Conservation (phyloP, 1,140 invertebrate genomes). For the Solen grandis region DNA sequence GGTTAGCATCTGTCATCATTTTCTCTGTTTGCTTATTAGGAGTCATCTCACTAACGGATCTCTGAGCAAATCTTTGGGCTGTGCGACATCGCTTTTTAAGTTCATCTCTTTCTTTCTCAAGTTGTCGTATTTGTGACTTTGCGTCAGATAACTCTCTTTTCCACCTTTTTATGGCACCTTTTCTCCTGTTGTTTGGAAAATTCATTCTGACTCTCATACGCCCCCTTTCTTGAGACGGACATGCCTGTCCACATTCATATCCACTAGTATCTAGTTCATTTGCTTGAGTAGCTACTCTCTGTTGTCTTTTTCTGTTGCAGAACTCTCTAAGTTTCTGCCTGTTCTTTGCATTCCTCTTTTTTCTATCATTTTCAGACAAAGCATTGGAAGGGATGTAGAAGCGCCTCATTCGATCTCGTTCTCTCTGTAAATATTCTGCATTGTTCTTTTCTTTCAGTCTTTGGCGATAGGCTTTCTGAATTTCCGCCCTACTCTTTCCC, state of each 20-base stretch:
- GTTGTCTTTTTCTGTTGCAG: neutral
- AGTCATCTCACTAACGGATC: neutral
- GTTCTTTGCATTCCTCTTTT: neutral
- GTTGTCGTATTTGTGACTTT: constrained; percentile 1
- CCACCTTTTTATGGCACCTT: constrained; percentile 26
- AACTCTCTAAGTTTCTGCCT: neutral
- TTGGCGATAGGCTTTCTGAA: constrained; percentile 6
- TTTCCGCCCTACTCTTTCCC: constrained; percentile 11
- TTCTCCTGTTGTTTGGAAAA: constrained; percentile 19
- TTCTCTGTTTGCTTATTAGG: neutral
- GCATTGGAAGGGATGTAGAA: constrained; percentile 7
- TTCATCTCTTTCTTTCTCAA: constrained; percentile 16
- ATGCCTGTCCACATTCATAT: constrained; percentile 9
- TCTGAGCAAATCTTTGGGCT: constrained; percentile 8
- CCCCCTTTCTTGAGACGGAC: neutral
- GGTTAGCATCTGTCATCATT: neutral
- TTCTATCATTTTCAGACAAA: constrained; percentile 17
- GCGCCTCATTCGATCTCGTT: constrained; percentile 15
- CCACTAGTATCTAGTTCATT: constrained; percentile 24
- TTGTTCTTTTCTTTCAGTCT: constrained; percentile 21
- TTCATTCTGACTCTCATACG: constrained; percentile 1
- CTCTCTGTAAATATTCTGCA: constrained; percentile 36
- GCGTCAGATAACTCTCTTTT: constrained; percentile 30
- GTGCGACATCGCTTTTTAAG: neutral
- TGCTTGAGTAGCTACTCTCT: neutral